phyloP scores from a whole-genome alignment of 2,113 vertebrate genomes.

The Benitochromis conjunctus region DNA sequence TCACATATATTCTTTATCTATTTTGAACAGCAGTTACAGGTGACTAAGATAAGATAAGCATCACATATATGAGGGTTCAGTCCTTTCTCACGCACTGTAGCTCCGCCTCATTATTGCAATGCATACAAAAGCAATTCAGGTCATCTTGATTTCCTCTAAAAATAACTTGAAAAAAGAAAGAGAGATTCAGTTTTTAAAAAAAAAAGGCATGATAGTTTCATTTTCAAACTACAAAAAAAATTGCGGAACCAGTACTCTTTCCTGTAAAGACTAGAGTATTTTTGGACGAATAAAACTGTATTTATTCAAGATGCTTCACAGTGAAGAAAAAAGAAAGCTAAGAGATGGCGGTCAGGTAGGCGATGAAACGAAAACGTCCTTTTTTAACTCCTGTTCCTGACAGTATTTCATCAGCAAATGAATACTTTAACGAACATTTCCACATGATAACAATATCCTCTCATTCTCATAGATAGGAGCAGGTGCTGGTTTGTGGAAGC shows the following conservation, averaged over 20 bases:
- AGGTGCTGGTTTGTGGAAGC: background rate
- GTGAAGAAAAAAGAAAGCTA: background rate
- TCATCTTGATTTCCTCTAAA: background rate
- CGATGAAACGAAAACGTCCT: background rate
- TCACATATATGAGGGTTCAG: background rate
- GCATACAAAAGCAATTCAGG: background rate
- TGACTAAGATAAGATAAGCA: background rate
- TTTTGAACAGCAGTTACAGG: background rate
- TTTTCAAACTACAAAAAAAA: background rate
- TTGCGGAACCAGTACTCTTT: too few relatives aligned
- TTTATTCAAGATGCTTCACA: background rate
- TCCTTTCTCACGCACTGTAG: background rate
- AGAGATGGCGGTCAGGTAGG: background rate
- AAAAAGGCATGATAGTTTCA: background rate
- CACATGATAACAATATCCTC: background rate
- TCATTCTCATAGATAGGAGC: background rate
- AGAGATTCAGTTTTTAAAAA: background rate
- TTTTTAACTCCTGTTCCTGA: background rate
- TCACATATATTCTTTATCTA: background rate
- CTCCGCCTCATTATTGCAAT: background rate
- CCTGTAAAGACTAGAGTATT: background rate
- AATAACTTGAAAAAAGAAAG: background rate
- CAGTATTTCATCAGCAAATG: too few relatives aligned
- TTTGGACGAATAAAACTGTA: background rate
- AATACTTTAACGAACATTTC: background rate